These are phyloP conservation scores for Minunthozetes semirufus DNA, from an alignment of 2,888 invertebrate genomes.

Conservation along the genomic window DNA sequence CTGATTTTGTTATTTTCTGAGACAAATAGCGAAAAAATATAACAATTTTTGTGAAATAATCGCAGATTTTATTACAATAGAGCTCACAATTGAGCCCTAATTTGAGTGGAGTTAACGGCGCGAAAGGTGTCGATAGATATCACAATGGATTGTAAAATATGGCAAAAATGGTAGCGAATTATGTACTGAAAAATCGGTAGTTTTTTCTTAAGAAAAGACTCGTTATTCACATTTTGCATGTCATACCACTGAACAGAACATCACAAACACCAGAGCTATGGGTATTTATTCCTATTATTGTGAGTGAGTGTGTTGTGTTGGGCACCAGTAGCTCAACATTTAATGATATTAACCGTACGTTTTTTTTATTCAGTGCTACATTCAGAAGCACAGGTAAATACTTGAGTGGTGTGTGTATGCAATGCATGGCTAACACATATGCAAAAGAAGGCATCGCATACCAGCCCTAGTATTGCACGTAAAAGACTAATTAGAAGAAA, in stretches of 20 bases:
- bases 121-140: neutral
- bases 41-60: neutral
- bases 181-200: too few relatives aligned
- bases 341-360: neutral
- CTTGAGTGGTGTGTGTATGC: too few relatives aligned
- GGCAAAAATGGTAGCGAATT: too few relatives aligned
- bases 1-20: neutral
- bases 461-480: constrained; percentile 17
- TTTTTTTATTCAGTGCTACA: too few relatives aligned
- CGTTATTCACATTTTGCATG: too few relatives aligned
- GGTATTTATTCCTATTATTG: too few relatives aligned
- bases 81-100: neutral
- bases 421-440: constrained; percentile 21
- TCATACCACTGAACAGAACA: too few relatives aligned
- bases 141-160: neutral
- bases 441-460: neutral
- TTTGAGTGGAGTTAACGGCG: too few relatives aligned
- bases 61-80: neutral
- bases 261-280: too few relatives aligned
- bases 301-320: too few relatives aligned
- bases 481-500: constrained; percentile 20
- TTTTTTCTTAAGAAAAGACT: too few relatives aligned
- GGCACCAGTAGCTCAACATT: constrained; percentile 9
- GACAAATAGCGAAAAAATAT: neutral
- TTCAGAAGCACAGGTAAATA: too few relatives aligned